Conservation (phyloP, 2,888 invertebrate species). For the Tolmerus cingulatus region DNA sequence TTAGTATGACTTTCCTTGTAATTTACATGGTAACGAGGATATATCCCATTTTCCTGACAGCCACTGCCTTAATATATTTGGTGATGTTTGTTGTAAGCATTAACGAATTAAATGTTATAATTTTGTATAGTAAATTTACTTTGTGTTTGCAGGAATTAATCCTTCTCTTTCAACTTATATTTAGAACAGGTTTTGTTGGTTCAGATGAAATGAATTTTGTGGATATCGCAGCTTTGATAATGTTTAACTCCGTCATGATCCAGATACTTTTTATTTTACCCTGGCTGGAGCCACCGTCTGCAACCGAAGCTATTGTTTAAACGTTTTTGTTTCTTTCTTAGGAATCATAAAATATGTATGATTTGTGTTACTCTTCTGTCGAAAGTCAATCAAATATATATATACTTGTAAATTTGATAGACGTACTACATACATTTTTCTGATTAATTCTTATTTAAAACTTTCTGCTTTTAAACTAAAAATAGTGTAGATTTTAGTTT, state of each 20-base stretch:
- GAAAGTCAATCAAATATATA: too few species aligned
- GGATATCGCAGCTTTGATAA: background rate
- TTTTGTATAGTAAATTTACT: background rate
- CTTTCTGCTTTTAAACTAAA: too few species aligned
- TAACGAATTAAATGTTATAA: background rate
- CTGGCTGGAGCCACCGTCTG: background rate
- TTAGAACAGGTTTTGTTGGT: background rate
- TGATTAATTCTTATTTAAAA: too few species aligned
- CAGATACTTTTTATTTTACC: background rate
- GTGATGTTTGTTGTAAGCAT: background rate
- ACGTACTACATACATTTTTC: too few species aligned
- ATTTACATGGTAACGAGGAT: background rate
- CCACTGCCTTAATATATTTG: background rate
- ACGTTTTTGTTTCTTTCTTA: too few species aligned
- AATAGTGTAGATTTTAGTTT: too few species aligned
- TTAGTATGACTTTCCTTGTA: background rate
- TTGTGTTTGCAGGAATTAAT: background rate
- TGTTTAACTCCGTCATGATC: background rate
- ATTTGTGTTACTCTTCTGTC: too few species aligned
- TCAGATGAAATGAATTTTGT: background rate
- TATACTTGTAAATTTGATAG: too few species aligned
- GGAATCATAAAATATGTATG: too few species aligned
- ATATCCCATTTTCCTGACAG: background rate
- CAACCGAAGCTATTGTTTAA: too few species aligned
- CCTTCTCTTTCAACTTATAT: background rate